Conservation (phyloP, 2,113 vertebrate genomes). For the Amia ocellicauda region DNA sequence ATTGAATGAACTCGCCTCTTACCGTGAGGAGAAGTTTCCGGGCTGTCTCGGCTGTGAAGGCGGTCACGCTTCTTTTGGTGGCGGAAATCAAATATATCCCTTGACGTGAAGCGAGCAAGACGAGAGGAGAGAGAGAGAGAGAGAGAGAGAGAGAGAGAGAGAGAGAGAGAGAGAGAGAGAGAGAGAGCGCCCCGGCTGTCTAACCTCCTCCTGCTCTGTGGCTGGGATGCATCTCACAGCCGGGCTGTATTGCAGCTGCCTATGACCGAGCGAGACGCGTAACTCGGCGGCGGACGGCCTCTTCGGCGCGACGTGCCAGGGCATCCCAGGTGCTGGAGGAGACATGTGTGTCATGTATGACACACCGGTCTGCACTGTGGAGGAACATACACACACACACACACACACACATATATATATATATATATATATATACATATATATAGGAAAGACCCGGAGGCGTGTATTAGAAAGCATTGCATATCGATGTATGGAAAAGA, state of each 20-base stretch:
- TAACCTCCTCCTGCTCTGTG: constrained; percentile 15
- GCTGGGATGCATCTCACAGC: constrained; percentile 33
- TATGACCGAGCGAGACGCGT: constrained; percentile 35
- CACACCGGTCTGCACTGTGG: not conserved
- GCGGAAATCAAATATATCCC: constrained; percentile 4
- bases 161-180: constrained; percentile 1
- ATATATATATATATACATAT: no score
- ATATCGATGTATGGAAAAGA: no score
- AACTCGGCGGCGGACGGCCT: constrained; percentile 32
- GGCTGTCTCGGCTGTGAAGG: not conserved
- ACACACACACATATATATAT: no score
- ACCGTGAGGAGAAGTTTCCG: constrained; percentile 17
- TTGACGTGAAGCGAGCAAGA: constrained; percentile 6
- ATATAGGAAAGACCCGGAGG: no score
- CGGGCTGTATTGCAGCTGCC: constrained; percentile 33
- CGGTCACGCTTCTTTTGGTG: not conserved
- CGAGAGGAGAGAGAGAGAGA: constrained; percentile 10
- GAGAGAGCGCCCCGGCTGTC: not conserved
- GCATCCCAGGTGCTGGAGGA: constrained; percentile 26
- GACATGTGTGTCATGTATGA: no score
- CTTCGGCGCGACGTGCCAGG: constrained; percentile 14
- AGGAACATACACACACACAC: no score
- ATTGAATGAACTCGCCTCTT: constrained; percentile 7
- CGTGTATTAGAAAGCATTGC: no score
- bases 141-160: not conserved